Conservation (phyloP, 2,888 invertebrate species). For the Oeneis ivallda region DNA sequence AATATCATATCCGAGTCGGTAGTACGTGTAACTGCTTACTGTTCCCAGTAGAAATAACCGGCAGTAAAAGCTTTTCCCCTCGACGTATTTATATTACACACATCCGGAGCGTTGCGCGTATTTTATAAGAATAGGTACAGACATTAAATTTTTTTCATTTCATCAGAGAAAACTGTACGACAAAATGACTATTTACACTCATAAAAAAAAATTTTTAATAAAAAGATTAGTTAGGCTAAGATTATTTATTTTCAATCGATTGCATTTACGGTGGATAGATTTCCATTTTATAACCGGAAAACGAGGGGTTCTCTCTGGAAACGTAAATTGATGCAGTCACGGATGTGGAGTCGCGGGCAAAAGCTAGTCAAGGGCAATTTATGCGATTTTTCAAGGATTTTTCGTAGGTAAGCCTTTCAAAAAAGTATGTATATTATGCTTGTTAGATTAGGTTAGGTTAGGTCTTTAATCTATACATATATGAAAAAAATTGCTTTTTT, state of each 20-base stretch:
- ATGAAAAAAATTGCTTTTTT: too few species aligned
- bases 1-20: conserved; percentile 39
- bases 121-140: conserved; percentile 8
- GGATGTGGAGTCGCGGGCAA: background rate
- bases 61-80: conserved; percentile 71
- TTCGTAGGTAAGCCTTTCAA: too few species aligned
- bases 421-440: too few species aligned
- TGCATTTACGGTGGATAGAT: too few species aligned
- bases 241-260: too few species aligned
- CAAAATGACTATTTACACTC: too few species aligned
- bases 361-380: too few species aligned
- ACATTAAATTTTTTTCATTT: conserved; percentile 6
- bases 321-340: background rate
- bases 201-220: too few species aligned
- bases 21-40: conserved; percentile 47
- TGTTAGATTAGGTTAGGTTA: too few species aligned
- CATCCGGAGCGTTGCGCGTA: conserved; percentile 47
- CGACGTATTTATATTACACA: conserved; percentile 71
- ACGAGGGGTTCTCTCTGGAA: background rate
- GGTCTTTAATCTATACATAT: too few species aligned
- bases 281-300: background rate
- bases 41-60: conserved; percentile 66
- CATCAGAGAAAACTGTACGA: background rate
- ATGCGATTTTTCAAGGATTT: too few species aligned
- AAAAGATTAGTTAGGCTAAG: too few species aligned